A percentile compares a stretch with the other conserved stretches of the same genome.
phyloP scores from a whole-genome alignment of 2,797 vertebrate species.

The Myotis daubentonii region DNA sequence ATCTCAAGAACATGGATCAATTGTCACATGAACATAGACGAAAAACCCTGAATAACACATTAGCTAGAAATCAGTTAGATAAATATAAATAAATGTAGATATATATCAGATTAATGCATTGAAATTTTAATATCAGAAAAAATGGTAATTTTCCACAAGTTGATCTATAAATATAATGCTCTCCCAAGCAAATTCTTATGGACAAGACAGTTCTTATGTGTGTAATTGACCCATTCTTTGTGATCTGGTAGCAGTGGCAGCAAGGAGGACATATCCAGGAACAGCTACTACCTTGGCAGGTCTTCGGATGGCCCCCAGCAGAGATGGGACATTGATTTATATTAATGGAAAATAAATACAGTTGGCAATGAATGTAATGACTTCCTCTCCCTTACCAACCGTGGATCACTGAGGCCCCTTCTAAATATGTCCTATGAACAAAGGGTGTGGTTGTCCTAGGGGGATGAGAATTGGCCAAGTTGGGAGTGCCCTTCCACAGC shows the following conservation, averaged over 20 bases:
- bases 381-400: neutral
- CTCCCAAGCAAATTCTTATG: neutral
- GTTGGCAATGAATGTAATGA: neutral
- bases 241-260: neutral
- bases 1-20: neutral
- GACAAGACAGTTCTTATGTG: neutral
- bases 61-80: neutral
- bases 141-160: neutral
- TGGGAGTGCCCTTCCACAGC: neutral
- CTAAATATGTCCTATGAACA: neutral
- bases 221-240: neutral
- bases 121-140: neutral
- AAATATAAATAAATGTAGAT: neutral
- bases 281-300: neutral
- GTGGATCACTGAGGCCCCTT: neutral
- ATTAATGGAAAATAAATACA: neutral
- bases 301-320: neutral
- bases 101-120: neutral
- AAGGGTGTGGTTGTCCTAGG: rapidly evolving
- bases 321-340: neutral
- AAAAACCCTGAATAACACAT: neutral
- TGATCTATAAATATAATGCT: neutral
- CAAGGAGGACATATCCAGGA: neutral
- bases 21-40: neutral
- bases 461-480: rapidly evolving